phyloP scores from a whole-genome alignment of 2,797 vertebrate species.

The Ceryle rudis region DNA sequence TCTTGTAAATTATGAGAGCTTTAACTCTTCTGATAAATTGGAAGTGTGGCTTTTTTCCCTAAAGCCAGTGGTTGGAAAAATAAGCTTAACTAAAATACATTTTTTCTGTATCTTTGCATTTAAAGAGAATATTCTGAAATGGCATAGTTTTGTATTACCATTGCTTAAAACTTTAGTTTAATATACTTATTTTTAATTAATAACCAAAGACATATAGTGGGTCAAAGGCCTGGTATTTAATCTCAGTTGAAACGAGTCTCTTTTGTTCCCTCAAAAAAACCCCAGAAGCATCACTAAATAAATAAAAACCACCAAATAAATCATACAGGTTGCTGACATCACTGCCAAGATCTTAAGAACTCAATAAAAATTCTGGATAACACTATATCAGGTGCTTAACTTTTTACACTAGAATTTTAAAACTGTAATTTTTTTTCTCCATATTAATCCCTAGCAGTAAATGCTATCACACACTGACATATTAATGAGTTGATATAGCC shows the following conservation, averaged over 20 bases:
- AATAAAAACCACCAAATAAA: not conserved
- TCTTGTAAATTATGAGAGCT: not conserved
- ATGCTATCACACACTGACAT: not conserved
- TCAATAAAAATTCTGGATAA: not conserved
- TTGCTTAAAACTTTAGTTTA: not conserved
- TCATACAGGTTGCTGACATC: not conserved
- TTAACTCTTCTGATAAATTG: not conserved
- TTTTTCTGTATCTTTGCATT: not conserved
- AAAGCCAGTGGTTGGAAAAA: not conserved
- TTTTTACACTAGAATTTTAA: not conserved
- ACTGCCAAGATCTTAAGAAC: not conserved
- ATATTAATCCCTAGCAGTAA: not conserved
- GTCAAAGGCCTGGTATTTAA: not conserved
- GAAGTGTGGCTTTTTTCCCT: not conserved
- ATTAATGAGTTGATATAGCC: not conserved
- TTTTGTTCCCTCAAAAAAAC: rapidly evolving
- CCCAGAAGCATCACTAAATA: not conserved
- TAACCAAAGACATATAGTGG: not conserved
- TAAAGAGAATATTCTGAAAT: not conserved
- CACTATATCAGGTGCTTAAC: not conserved
- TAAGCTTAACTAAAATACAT: not conserved
- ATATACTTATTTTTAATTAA: not conserved
- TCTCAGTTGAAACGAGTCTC: not conserved
- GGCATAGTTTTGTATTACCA: not conserved
- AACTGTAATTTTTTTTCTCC: not conserved